A percentile compares a stretch with the other conserved stretches of the same genome.
phyloP scores from a whole-genome alignment of 2,797 vertebrate species.

The Gephyroberyx darwinii region DNA sequence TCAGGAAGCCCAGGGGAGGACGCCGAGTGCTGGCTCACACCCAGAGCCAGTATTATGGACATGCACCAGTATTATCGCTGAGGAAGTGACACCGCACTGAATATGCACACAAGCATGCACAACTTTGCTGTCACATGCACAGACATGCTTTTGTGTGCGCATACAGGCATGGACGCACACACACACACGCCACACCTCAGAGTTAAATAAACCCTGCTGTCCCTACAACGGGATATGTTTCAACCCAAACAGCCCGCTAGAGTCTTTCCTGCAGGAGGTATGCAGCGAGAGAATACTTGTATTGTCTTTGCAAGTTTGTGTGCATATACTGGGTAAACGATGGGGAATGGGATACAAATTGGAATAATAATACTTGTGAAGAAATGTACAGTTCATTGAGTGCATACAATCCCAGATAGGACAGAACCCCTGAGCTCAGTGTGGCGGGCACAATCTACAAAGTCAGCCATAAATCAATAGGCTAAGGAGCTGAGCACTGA shows the following conservation, averaged over 20 bases:
- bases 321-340: slow-evolving; percentile 52
- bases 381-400: slow-evolving; percentile 40
- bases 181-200: slow-evolving; percentile 39
- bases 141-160: slow-evolving; percentile 19
- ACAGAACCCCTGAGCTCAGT: slow-evolving; percentile 39
- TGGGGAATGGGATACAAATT: slow-evolving; percentile 36
- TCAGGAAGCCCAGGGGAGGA: slow-evolving; percentile 44
- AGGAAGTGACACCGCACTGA: slow-evolving; percentile 25
- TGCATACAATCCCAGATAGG: slow-evolving; percentile 39
- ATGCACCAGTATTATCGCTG: background rate
- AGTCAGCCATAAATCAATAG: slow-evolving; percentile 62
- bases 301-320: slow-evolving; percentile 55
- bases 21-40: slow-evolving; percentile 11
- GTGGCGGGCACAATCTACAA: slow-evolving; percentile 42
- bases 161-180: background rate
- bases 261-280: slow-evolving; percentile 54
- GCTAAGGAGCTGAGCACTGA: slow-evolving; percentile 58
- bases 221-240: slow-evolving; percentile 40
- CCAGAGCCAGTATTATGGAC: background rate
- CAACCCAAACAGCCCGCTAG: slow-evolving; percentile 48
- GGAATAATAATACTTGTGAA: slow-evolving; percentile 39
- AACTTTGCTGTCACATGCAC: slow-evolving; percentile 11
- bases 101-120: background rate
- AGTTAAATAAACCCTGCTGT: slow-evolving; percentile 54
- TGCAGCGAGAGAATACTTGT: slow-evolving; percentile 51